Evolutionary conservation across 2,888 invertebrate genomes (phyloP), one percentile per base, ranked within the genome.

Genomic region (Torymus aiolomorphi): DNA sequence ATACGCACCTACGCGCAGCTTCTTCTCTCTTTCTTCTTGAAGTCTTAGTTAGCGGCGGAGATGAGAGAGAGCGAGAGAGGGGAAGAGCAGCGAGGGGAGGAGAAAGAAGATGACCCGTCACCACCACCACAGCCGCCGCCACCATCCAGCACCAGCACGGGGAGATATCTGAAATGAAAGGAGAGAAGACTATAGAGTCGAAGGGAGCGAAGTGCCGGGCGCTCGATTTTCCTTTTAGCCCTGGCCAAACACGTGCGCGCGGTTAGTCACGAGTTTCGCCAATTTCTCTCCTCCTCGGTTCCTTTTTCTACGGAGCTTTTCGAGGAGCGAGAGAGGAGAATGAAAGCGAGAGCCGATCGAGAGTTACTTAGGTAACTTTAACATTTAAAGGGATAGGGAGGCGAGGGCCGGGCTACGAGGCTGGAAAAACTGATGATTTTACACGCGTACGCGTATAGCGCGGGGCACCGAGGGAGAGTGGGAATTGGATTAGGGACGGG

Each of bases 251-350:
- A 74, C 79, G 76, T 70, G 69, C 70, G 75, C 74, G 76, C 63
- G 81, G 79, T 79, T 79, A 79, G 79, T 79, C 82, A 71, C 71
- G 80, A 80, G 77, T 82, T 77, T 77, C 76, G 79, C 76, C 82
- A 80, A 82, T 79, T 79, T 73, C 78, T 76, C 70, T 74, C 73
- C 52, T 52, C 14, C 16, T 69, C 56, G 52, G 18, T 59, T 51
- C 24, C 16, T 61, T 5, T 31, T 54, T 65, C 11, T 49, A 42
- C 42, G 42, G 8, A 42, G 42, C 42, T 42, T 42, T 42, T 42
- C 42, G 42, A 20, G 42, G 5, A 42, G 5, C 4, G 1, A 8
- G 42, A 8, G 42, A 42, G 42, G 8, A 42, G 62, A 42, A 20
- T 42, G 70, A 71, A 76, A 76, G 63, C 13, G 67, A 76, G 72